Evolutionary conservation across 2,888 invertebrate species (phyloP).

Genomic region (Osmoderma eremita): DNA sequence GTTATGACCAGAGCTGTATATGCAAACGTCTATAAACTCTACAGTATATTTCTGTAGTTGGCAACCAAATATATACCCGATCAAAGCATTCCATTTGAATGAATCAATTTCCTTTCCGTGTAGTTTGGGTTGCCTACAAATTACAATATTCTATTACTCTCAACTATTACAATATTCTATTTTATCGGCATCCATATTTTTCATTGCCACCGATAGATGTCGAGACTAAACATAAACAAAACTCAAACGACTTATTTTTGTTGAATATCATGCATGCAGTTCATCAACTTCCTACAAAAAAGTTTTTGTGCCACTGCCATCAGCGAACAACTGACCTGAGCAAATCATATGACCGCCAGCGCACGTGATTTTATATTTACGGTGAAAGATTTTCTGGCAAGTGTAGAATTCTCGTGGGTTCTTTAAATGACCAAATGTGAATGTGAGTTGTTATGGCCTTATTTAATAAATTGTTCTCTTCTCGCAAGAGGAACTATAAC

Average conservation of each 20-base stretch:
- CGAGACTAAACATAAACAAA: conserved; percentile 41
- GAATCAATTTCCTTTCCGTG: background rate
- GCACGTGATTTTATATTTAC: conserved; percentile 62
- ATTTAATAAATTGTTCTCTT: conserved; percentile 77
- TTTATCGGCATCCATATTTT: background rate
- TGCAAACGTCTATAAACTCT: too few relatives aligned
- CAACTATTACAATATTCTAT: background rate
- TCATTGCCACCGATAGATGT: conserved; percentile 33
- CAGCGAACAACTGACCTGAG: conserved; percentile 51
- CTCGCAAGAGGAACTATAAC: conserved; percentile 67
- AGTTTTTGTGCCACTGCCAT: conserved; percentile 53
- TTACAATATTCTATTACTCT: too few relatives aligned
- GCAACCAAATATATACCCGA: too few relatives aligned
- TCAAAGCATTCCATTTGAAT: too few relatives aligned
- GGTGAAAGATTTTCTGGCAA: conserved; percentile 54
- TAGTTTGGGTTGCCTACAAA: conserved; percentile 22
- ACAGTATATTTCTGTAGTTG: too few relatives aligned
- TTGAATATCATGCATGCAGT: conserved; percentile 46
- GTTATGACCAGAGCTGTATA: too few relatives aligned
- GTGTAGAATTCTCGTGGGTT: conserved; percentile 36
- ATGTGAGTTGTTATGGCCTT: conserved; percentile 72
- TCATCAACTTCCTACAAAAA: conserved; percentile 46
- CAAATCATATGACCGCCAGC: conserved; percentile 58
- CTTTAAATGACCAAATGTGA: conserved; percentile 47
- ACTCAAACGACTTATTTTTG: conserved; percentile 24